phyloP scores from a whole-genome alignment of 2,797 vertebrate genomes.

The Cirrhinus molitorella region DNA sequence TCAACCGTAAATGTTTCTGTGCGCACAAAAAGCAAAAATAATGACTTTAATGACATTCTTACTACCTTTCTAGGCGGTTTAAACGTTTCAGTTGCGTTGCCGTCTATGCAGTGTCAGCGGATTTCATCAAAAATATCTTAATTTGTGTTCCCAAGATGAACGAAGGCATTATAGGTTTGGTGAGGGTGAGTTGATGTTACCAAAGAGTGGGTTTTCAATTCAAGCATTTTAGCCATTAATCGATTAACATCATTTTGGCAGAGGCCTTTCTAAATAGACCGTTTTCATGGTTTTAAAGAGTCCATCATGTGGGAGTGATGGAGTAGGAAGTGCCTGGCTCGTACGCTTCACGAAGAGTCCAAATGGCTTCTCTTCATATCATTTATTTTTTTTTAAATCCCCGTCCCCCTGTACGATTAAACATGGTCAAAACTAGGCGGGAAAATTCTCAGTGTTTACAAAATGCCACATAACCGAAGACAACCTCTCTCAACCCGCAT shows the following conservation, averaged over 20 bases:
- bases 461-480: background rate
- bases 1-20: background rate
- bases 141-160: background rate
- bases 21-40: too few relatives aligned
- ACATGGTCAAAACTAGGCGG: background rate
- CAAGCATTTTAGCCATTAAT: slow-evolving; percentile 24
- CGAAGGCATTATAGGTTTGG: background rate
- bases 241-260: slow-evolving; percentile 42
- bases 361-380: slow-evolving; percentile 27
- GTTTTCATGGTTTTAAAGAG: slow-evolving; percentile 47
- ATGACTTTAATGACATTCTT: background rate
- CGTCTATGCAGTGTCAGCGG: background rate
- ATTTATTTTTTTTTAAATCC: background rate
- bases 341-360: slow-evolving; percentile 31
- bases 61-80: background rate
- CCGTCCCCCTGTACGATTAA: background rate
- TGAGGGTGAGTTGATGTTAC: background rate
- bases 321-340: slow-evolving; percentile 57
- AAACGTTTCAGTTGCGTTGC: background rate
- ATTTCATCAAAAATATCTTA: background rate
- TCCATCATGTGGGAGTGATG: slow-evolving; percentile 52
- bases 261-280: slow-evolving; percentile 28
- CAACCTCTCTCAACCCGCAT: slow-evolving; percentile 11
- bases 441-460: slow-evolving; percentile 9
- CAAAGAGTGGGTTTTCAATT: background rate